Percentiles rank a stretch among this genome's conserved stretches.
Conservation (phyloP, 2,888 invertebrate species). For the Drosophila ochracea region DNA sequence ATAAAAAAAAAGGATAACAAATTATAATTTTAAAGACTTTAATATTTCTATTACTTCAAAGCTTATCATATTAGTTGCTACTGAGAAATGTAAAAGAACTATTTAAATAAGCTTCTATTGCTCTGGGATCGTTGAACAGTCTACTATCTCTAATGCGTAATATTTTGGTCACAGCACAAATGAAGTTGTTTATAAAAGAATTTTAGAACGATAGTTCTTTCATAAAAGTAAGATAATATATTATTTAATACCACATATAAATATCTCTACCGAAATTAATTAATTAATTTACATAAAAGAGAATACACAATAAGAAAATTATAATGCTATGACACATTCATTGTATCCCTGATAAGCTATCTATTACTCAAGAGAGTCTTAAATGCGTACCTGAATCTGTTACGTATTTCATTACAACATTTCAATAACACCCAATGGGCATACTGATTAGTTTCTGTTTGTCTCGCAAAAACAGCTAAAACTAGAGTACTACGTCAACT, state of each 20-base stretch:
- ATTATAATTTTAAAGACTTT: neutral
- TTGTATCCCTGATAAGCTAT: neutral
- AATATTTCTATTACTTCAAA: neutral
- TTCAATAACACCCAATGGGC: neutral
- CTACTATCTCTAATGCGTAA: neutral
- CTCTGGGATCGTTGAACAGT: neutral
- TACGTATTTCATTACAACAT: neutral
- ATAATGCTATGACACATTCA: neutral
- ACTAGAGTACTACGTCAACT: conserved; percentile 7
- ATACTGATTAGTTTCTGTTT: neutral
- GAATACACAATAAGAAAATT: neutral
- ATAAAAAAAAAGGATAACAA: neutral
- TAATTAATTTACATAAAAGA: neutral
- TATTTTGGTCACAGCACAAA: neutral
- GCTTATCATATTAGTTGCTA: neutral
- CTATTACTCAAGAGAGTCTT: neutral
- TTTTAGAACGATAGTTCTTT: neutral
- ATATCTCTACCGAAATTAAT: neutral
- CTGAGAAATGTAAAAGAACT: neutral
- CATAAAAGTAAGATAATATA: neutral
- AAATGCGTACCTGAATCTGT: neutral
- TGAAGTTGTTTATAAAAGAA: neutral
- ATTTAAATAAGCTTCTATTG: neutral
- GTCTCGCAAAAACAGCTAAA: conserved; percentile 1
- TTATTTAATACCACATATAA: neutral